phyloP scores from a whole-genome alignment of 2,888 invertebrate species.

The Plemyria rubiginata region DNA sequence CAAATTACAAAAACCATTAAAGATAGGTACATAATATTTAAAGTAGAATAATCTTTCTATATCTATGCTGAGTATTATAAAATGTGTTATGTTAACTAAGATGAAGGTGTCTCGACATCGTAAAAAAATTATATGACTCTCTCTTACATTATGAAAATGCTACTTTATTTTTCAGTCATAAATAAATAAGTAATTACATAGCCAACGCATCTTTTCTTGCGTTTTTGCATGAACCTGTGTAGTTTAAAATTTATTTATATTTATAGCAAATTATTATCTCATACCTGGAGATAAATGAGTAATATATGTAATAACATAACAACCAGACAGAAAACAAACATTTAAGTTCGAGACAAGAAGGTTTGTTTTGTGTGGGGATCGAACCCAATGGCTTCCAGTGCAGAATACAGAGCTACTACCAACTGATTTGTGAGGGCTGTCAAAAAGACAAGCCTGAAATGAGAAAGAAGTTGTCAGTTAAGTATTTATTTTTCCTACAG shows the following conservation, averaged over 20 bases:
- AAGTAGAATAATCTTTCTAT: not conserved
- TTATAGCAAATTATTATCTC: not conserved
- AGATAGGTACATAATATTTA: not conserved
- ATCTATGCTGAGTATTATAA: slow-evolving; percentile 1
- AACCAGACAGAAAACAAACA: no score
- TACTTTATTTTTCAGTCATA: slow-evolving; percentile 29
- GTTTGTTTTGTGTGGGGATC: no score
- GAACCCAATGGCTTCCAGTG: no score
- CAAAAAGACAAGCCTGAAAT: no score
- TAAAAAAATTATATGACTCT: slow-evolving; percentile 36
- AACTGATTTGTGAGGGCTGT: no score
- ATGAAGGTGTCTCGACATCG: slow-evolving; percentile 43
- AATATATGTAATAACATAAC: no score
- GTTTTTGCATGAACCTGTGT: not conserved
- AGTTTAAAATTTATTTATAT: not conserved
- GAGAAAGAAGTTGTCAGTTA: no score
- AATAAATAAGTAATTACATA: slow-evolving; percentile 32
- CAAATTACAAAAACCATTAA: not conserved
- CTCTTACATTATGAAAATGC: slow-evolving; percentile 26
- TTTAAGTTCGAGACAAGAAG: no score
- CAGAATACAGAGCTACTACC: no score
- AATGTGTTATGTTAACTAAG: slow-evolving; percentile 26
- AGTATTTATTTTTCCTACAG: no score
- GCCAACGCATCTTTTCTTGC: not conserved
- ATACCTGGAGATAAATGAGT: no score